These are phyloP conservation scores for Tringa solitaria DNA, from an alignment of 2,113 vertebrate species.

Conservation along the genomic window DNA sequence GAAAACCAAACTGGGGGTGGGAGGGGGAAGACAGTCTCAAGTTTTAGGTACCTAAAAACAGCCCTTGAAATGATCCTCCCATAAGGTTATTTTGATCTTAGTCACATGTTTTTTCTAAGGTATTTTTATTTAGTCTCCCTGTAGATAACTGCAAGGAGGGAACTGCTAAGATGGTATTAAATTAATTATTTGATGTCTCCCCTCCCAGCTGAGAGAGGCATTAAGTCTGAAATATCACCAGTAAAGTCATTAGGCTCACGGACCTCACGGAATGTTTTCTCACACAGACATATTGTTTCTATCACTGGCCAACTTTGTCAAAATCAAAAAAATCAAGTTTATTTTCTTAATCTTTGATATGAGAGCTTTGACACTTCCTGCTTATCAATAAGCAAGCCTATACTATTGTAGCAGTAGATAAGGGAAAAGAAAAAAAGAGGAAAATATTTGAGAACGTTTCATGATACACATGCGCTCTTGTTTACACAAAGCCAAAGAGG, in stretches of 20 bases:
- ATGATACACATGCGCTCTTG: background rate
- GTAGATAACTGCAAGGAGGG: constrained; percentile 9
- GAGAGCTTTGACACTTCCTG: background rate
- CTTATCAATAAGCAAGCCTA: background rate
- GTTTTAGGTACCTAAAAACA: background rate
- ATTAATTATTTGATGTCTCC: background rate
- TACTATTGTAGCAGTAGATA: background rate
- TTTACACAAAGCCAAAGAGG: background rate
- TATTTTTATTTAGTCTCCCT: constrained; percentile 48
- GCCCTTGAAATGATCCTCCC: background rate
- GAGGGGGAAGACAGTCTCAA: background rate
- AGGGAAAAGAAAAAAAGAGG: background rate
- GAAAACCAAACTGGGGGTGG: background rate
- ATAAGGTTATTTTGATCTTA: constrained; percentile 25
- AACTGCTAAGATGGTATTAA: background rate
- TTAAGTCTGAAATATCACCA: background rate
- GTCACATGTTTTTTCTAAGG: background rate
- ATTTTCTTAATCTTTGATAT: background rate
- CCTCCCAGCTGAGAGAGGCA: background rate
- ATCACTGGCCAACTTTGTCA: background rate
- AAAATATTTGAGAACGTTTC: constrained; percentile 16
- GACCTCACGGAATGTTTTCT: background rate
- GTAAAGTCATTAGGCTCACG: background rate
- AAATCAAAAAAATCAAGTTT: background rate
- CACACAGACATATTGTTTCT: background rate